A percentile compares a stretch with the other conserved stretches of the same genome.
phyloP scores from a whole-genome alignment of 2,797 vertebrate genomes.

The Sternarchorhynchus goeldii region DNA sequence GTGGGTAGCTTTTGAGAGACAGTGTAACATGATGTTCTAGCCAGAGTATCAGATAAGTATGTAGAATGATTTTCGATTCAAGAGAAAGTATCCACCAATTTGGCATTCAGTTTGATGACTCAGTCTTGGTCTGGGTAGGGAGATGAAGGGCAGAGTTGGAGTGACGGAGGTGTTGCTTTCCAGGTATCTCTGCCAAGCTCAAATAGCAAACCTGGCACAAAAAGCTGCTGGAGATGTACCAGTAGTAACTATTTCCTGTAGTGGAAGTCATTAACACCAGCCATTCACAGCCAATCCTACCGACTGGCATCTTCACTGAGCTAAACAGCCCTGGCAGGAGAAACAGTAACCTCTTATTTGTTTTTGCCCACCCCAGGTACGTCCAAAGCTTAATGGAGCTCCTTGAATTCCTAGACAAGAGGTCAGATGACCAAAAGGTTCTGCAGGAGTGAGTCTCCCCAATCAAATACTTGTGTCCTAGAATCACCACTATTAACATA shows the following conservation, averaged over 20 bases:
- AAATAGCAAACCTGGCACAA: no score
- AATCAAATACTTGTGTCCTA: neutral
- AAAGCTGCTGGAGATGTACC: no score
- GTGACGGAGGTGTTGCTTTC: no score
- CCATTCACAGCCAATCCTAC: neutral
- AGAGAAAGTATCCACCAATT: no score
- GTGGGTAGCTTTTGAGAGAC: neutral
- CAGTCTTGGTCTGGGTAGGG: no score
- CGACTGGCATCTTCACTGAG: neutral
- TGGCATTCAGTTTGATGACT: no score
- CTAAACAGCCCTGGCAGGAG: neutral
- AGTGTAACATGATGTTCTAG: neutral
- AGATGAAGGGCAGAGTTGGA: no score
- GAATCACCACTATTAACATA: neutral
- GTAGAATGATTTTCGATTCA: neutral
- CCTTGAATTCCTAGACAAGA: slow-evolving; percentile 82
- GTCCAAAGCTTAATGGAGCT: slow-evolving; percentile 87
- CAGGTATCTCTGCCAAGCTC: no score
- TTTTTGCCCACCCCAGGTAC: slow-evolving; percentile 72
- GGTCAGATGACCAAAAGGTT: slow-evolving; percentile 79
- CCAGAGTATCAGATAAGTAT: neutral
- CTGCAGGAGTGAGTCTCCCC: slow-evolving; percentile 77
- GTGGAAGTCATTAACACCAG: neutral
- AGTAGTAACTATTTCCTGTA: neutral
- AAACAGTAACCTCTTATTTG: neutral